phyloP scores from a whole-genome alignment of 2,113 vertebrate species.

The Oncorhynchus gorbuscha region DNA sequence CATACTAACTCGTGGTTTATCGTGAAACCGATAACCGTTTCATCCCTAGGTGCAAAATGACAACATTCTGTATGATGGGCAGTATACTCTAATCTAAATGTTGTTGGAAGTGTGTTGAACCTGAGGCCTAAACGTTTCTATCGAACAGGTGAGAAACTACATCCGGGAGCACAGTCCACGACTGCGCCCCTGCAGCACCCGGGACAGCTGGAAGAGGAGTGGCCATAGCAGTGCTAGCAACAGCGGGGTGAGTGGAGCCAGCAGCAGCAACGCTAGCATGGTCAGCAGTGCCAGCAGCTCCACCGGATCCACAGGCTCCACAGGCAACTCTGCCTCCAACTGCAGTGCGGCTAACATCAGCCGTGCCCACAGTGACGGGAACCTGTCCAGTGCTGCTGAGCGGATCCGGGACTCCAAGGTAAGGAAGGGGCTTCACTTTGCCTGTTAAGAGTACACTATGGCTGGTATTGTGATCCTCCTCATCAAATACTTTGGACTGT shows the following conservation, averaged over 20 bases:
- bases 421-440: constrained; percentile 40
- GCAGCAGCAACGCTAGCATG: constrained; percentile 90
- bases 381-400: constrained; percentile 92
- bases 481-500: no score
- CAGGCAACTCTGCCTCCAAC: constrained; percentile 79
- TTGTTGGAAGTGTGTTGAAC: no score
- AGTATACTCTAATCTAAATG: no score
- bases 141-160: constrained; percentile 88
- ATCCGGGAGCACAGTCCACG: constrained; percentile 91
- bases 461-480: no score
- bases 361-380: constrained; percentile 94
- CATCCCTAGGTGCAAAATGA: no score
- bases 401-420: constrained; percentile 98
- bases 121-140: not conserved
- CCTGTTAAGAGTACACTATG: no score
- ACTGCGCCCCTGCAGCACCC: constrained; percentile 80
- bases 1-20: no score
- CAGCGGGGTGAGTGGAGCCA: constrained; percentile 85
- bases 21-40: no score
- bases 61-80: no score
- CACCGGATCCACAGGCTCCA: constrained; percentile 76
- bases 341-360: constrained; percentile 89
- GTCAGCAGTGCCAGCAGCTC: constrained; percentile 92
- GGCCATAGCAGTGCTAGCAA: constrained; percentile 87
- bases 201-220: constrained; percentile 92